Percentiles rank a stretch among this genome's conserved stretches.
phyloP scores from a whole-genome alignment of 2,888 invertebrate genomes.

The Selenia dentaria region DNA sequence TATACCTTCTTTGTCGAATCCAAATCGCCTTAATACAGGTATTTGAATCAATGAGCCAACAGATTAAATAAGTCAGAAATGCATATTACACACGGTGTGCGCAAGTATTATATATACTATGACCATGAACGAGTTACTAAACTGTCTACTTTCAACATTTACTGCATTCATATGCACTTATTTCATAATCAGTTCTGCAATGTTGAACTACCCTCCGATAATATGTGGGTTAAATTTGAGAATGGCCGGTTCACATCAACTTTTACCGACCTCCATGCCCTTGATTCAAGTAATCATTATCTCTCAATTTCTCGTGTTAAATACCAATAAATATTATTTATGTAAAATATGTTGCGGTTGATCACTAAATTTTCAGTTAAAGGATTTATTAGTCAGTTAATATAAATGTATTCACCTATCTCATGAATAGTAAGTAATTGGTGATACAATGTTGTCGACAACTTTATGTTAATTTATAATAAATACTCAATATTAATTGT shows the following conservation, averaged over 20 bases:
- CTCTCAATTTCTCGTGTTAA: slow-evolving; percentile 5
- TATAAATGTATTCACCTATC: too few relatives aligned
- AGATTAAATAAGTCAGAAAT: too few relatives aligned
- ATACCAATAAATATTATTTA: background rate
- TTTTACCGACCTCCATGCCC: slow-evolving; percentile 57
- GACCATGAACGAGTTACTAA: slow-evolving; percentile 15
- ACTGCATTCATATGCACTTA: slow-evolving; percentile 27
- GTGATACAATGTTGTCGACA: too few relatives aligned
- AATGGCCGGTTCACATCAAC: slow-evolving; percentile 41
- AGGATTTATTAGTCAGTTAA: too few relatives aligned
- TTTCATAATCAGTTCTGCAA: slow-evolving; percentile 28
- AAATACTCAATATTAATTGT: too few relatives aligned
- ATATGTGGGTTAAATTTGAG: slow-evolving; percentile 48
- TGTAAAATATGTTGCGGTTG: too few relatives aligned
- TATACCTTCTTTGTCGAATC: too few relatives aligned
- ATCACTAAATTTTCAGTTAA: too few relatives aligned
- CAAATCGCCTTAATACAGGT: too few relatives aligned
- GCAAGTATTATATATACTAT: slow-evolving; percentile 1
- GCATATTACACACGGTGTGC: background rate
- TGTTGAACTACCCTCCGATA: slow-evolving; percentile 19
- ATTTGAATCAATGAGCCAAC: too few relatives aligned
- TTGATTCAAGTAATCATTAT: slow-evolving; percentile 29
- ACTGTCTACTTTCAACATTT: slow-evolving; percentile 20
- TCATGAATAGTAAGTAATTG: too few relatives aligned
- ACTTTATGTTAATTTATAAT: too few relatives aligned